These are phyloP conservation scores for Muscidifurax raptorellus DNA, from an alignment of 1,140 invertebrate genomes.

Conservation along the genomic window DNA sequence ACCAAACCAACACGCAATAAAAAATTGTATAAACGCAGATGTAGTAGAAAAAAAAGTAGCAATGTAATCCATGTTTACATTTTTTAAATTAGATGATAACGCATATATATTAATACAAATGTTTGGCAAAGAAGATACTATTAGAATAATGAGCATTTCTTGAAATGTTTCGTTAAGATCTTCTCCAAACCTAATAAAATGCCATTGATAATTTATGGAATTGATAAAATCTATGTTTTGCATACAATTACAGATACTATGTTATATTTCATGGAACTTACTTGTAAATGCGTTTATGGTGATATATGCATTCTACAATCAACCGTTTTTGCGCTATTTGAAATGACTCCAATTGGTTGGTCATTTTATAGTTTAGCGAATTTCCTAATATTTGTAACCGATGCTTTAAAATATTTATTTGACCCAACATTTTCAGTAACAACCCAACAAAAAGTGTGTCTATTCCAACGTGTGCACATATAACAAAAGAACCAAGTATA, in stretches of 20 bases:
- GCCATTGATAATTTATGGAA: not conserved
- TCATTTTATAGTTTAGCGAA: not conserved
- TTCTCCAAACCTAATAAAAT: conserved; percentile 20
- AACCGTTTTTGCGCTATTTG: not conserved
- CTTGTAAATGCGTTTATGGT: conserved; percentile 20
- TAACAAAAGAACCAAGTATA: conserved; percentile 23
- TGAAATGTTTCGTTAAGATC: conserved; percentile 10
- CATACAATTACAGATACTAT: not conserved
- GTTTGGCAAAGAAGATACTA: not conserved
- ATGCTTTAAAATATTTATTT: conserved; percentile 27
- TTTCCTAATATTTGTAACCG: conserved; percentile 3
- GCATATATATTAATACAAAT: conserved; percentile 34
- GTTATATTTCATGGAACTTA: not conserved
- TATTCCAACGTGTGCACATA: conserved; percentile 13
- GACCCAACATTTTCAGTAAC: not conserved
- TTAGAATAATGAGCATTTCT: not conserved
- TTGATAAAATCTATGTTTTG: not conserved
- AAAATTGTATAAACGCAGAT: conserved; percentile 20
- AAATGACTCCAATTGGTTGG: not conserved
- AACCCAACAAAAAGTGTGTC: conserved; percentile 30
- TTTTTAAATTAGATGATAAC: not conserved
- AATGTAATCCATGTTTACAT: not conserved
- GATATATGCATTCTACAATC: not conserved
- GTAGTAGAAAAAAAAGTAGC: conserved; percentile 1
- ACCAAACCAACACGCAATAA: conserved; percentile 26